These are phyloP conservation scores for mouse (Mus musculus) DNA, from an alignment of 2,113 vertebrate species.

Conservation along the genomic window GRCm39 chrX:70584501-70585000, in stretches of 20 bases:
- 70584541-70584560: not conserved
- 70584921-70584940: not conserved
- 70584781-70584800: not conserved
- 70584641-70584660: not conserved
- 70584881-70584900: not conserved
- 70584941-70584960: not conserved
- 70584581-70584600: not conserved
- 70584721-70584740: not conserved
- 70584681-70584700: not conserved
- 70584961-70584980: not conserved
- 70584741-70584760: not conserved
- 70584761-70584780: not conserved
- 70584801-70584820: not conserved
- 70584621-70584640: not conserved
- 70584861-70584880: not conserved
- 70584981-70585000: not conserved
- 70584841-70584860: not conserved
- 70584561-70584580: not conserved
- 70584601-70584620: not conserved
- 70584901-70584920: not conserved
- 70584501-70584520: not conserved
- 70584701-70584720: not conserved
- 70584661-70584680: not conserved
- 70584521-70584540: not conserved
- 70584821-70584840: not conserved